Evolutionary conservation across 2,888 invertebrate genomes (phyloP), one percentile per base, ranked within the genome.

Genomic region (Drosophila mayaguana): DNA sequence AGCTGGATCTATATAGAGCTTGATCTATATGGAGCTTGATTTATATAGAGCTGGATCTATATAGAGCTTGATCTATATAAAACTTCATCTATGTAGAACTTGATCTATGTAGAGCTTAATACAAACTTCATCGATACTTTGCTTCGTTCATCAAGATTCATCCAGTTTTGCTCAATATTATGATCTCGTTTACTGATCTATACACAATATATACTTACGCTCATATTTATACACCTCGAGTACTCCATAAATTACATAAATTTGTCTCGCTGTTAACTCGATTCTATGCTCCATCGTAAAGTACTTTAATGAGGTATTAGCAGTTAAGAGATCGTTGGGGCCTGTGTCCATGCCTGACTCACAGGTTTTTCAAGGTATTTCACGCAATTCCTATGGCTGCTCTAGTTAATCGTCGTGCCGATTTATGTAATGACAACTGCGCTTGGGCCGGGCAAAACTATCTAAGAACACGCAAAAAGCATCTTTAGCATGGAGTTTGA

Each of bases 321-420:
- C 48, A 50, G 48, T 7, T 50, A 2, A 7, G 6, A 48, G 28
- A 32, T 48, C 48, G 28, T 32, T 28, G 28, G 3, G 48, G 32
- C 12, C 46, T 46, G 16, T 2, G 46, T 1, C 32, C 28, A 4
- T 48, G 48, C 48, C 48, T 50, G 48, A 32, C n/a, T 18, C 28
- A 50, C 28, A 32, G 48, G n/a, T n/a, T n/a, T 20, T 3, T 38
- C 54, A 54, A 54, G 54, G 54, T 28, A 2, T 4, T 40, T n/a
- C 25, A 25, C 25, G 40, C 54, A 42, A 32, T 28, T 42, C 16
- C 25, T 55, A 38, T 28, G 11, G 54, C 54, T 45, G 25, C 20
- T 32, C 43, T 25, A 60, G n/a, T 64, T 32, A 62, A 64, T 43
- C 22, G 38, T 36, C 22, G 38, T 4, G 36, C 16, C 54, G 54